These are phyloP conservation scores for Hydrolagus colliei DNA, from an alignment of 2,797 vertebrate species.

Conservation along the genomic window DNA sequence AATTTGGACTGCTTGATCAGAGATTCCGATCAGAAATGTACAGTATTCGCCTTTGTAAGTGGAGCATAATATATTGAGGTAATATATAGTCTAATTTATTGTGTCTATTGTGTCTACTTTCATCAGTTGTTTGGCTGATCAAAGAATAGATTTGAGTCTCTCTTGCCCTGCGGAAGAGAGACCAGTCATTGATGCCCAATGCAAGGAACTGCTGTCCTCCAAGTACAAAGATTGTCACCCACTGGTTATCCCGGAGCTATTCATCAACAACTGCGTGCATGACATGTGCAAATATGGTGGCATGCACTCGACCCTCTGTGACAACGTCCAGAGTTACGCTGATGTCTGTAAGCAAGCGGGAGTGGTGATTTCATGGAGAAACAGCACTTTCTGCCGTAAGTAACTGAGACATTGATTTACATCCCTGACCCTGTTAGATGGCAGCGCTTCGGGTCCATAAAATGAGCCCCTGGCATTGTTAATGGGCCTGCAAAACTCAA, in stretches of 20 bases:
- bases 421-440: too few relatives aligned
- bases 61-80: too few relatives aligned
- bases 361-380: conserved; percentile 47
- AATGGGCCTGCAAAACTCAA: too few relatives aligned
- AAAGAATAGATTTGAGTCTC: conserved; percentile 41
- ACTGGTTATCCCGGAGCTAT: conserved; percentile 44
- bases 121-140: conserved; percentile 47
- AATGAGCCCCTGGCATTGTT: too few relatives aligned
- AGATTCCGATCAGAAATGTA: too few relatives aligned
- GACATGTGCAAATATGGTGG: conserved; percentile 53
- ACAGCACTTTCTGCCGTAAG: conserved; percentile 51
- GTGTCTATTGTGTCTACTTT: neutral
- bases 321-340: conserved; percentile 48
- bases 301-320: conserved; percentile 48
- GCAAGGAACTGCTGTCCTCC: conserved; percentile 45
- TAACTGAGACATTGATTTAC: neutral
- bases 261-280: conserved; percentile 49
- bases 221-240: conserved; percentile 46
- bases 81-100: too few relatives aligned
- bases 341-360: conserved; percentile 49
- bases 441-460: too few relatives aligned
- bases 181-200: conserved; percentile 44
- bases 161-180: conserved; percentile 40
- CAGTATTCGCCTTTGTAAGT: too few relatives aligned
- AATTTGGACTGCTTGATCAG: neutral